Conservation (phyloP, 2,113 vertebrate species). For the Ptyas mucosa region DNA sequence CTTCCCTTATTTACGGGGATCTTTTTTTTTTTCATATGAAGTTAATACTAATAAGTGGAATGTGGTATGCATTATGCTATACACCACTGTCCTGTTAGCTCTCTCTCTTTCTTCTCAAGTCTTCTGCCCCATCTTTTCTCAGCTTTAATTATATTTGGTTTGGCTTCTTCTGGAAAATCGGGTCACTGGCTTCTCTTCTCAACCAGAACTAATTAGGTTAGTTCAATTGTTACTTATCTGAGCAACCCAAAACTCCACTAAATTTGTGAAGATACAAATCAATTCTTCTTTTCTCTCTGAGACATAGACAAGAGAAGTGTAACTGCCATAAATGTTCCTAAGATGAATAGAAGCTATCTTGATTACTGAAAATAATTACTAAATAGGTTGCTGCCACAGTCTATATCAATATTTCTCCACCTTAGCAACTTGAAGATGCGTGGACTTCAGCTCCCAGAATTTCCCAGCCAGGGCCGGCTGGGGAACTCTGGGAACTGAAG, state of each 20-base stretch:
- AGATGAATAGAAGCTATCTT: background rate
- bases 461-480: background rate
- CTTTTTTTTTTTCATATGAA: background rate
- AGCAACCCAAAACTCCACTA: background rate
- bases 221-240: fast-evolving
- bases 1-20: too few relatives aligned
- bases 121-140: background rate
- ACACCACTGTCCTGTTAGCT: fast-evolving
- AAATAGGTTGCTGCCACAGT: too few relatives aligned
- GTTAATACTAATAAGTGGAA: background rate
- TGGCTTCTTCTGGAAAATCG: background rate
- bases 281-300: background rate
- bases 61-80: background rate
- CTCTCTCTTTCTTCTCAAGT: background rate
- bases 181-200: background rate
- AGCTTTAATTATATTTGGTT: background rate
- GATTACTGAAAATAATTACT: background rate
- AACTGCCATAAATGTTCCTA: background rate
- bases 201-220: fast-evolving
- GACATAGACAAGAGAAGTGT: background rate
- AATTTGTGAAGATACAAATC: fast-evolving
- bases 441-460: background rate
- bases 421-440: background rate
- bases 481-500: background rate
- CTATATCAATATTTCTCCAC: background rate